phyloP scores from a whole-genome alignment of 2,888 invertebrate genomes.

The Urechis unicinctus region DNA sequence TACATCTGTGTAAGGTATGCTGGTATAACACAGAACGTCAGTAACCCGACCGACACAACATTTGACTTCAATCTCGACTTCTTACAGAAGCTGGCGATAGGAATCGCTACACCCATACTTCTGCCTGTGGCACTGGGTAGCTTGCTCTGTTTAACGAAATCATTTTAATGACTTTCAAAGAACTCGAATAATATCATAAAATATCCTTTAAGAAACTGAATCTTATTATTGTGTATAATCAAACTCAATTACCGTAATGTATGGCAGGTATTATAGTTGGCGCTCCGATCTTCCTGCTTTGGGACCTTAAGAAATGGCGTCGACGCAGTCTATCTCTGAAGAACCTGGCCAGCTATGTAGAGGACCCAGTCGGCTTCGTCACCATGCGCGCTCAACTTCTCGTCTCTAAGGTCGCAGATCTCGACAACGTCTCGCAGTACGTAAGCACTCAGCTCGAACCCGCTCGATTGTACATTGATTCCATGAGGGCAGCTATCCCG shows the following conservation, averaged over 20 bases:
- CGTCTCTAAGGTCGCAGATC: slow-evolving; percentile 6
- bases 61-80: slow-evolving; percentile 15
- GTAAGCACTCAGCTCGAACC: slow-evolving; percentile 15
- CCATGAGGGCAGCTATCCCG: slow-evolving; percentile 12
- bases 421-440: slow-evolving; percentile 11
- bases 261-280: slow-evolving; percentile 10
- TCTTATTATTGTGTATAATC: too few species aligned
- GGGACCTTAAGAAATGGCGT: slow-evolving; percentile 19
- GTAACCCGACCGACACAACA: slow-evolving; percentile 5
- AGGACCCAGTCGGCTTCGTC: slow-evolving; percentile 14
- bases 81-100: slow-evolving; percentile 12
- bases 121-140: slow-evolving; percentile 14
- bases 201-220: too few species aligned
- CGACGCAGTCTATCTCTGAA: slow-evolving; percentile 12
- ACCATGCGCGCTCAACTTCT: slow-evolving; percentile 1
- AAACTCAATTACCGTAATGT: background rate
- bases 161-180: too few species aligned
- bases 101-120: slow-evolving; percentile 13
- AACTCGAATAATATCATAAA: too few species aligned
- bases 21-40: slow-evolving; percentile 8
- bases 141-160: background rate
- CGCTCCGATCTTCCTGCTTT: slow-evolving; percentile 13
- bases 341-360: slow-evolving; percentile 11
- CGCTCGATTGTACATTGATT: slow-evolving; percentile 9
- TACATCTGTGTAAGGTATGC: slow-evolving; percentile 3